Evolutionary conservation across 2,797 vertebrate species (phyloP).

Genomic region (Linurgus olivaceus): DNA sequence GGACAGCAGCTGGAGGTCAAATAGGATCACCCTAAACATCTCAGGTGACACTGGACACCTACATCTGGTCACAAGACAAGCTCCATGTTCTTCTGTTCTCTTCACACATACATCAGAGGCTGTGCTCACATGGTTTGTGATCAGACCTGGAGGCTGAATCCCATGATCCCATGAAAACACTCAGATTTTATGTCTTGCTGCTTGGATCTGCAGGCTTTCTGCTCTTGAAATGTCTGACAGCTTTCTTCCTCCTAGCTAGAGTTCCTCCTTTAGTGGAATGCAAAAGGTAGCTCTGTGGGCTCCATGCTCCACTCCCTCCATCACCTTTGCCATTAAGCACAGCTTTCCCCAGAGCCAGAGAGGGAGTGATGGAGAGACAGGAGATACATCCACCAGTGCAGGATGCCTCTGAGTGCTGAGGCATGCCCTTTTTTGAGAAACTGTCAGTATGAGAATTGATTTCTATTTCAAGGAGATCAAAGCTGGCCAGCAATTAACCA

Average conservation of each 20-base stretch:
- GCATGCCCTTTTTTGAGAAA: background rate
- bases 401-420: conserved; percentile 5
- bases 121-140: accelerated
- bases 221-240: background rate
- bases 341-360: background rate
- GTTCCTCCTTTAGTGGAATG: background rate
- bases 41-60: background rate
- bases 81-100: background rate
- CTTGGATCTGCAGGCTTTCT: background rate
- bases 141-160: background rate
- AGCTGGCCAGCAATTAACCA: conserved; percentile 30
- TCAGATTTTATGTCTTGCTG: background rate
- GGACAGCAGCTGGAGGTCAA: background rate
- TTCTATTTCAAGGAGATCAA: conserved; percentile 26
- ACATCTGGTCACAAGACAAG: background rate
- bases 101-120: background rate
- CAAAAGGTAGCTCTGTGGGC: background rate
- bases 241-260: background rate
- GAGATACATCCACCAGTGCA: background rate
- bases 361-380: background rate
- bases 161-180: background rate
- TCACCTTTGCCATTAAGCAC: background rate
- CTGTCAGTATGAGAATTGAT: conserved; percentile 15
- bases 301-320: background rate
- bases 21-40: background rate